Evolutionary conservation across 2,888 invertebrate genomes (phyloP).

Genomic region (Plutella xylostella): DNA sequence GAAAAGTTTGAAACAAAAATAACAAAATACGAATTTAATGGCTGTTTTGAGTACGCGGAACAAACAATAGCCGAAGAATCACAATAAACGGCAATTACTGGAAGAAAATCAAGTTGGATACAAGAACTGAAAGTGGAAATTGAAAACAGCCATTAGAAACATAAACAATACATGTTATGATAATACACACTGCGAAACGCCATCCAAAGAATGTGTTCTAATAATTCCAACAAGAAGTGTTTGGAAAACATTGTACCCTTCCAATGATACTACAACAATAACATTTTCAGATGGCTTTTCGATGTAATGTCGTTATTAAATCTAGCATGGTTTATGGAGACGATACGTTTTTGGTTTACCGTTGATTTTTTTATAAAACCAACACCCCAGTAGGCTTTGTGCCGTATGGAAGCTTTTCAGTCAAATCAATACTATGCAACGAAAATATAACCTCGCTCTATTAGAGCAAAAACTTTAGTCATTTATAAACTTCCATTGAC

Average conservation of each 20-base stretch:
- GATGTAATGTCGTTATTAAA: slow-evolving; percentile 30
- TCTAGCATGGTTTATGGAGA: slow-evolving; percentile 52
- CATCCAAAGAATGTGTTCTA: slow-evolving; percentile 60
- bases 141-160: slow-evolving; percentile 48
- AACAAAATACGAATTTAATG: background rate
- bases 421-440: slow-evolving; percentile 19
- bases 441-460: no score
- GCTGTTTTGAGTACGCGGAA: background rate
- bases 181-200: slow-evolving; percentile 47
- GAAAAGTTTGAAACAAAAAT: background rate
- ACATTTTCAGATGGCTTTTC: slow-evolving; percentile 44
- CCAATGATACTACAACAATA: slow-evolving; percentile 52
- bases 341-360: slow-evolving; percentile 63
- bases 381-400: slow-evolving; percentile 68
- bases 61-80: no score
- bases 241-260: slow-evolving; percentile 60
- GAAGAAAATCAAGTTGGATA: slow-evolving; percentile 35
- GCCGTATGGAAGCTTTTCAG: slow-evolving; percentile 61
- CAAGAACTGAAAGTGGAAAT: slow-evolving; percentile 51
- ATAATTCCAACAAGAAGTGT: slow-evolving; percentile 47
- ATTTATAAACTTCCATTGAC: slow-evolving; percentile 54
- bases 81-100: slow-evolving; percentile 31
- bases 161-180: slow-evolving; percentile 66
- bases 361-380: slow-evolving; percentile 54
- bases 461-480: slow-evolving; percentile 14